A percentile compares a stretch with the other conserved stretches of the same genome.
Evolutionary conservation across 2,113 vertebrate genomes (phyloP).

Genomic region (Cryptotis parvus): DNA sequence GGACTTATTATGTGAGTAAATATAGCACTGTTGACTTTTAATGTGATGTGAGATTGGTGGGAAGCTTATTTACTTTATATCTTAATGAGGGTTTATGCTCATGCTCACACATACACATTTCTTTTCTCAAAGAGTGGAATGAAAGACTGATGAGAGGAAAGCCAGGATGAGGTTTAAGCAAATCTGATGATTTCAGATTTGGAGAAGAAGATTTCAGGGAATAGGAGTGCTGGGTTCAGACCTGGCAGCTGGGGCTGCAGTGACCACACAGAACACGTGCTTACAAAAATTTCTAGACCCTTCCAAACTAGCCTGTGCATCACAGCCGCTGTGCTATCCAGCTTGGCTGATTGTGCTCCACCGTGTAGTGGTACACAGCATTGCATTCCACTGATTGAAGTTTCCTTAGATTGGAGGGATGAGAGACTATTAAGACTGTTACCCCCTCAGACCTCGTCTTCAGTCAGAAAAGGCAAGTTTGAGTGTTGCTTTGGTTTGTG

Average conservation of each 20-base stretch:
- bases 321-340: background rate
- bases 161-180: background rate
- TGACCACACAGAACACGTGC: background rate
- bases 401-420: background rate
- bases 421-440: background rate
- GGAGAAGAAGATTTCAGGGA: constrained; percentile 35
- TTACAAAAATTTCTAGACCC: background rate
- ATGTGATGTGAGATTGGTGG: background rate
- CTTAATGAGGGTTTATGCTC: background rate
- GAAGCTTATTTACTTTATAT: constrained; percentile 28
- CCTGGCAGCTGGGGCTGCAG: background rate
- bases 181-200: background rate
- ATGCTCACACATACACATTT: background rate
- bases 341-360: background rate
- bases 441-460: background rate
- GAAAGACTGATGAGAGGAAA: background rate
- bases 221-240: background rate
- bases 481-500: constrained; percentile 7
- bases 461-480: background rate
- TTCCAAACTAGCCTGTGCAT: background rate
- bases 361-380: background rate
- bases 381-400: background rate
- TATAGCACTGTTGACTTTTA: background rate
- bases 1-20: background rate
- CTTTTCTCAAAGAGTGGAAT: background rate